These are phyloP conservation scores for Naso thynnoides DNA, from an alignment of 2,797 vertebrate species.

Conservation along the genomic window DNA sequence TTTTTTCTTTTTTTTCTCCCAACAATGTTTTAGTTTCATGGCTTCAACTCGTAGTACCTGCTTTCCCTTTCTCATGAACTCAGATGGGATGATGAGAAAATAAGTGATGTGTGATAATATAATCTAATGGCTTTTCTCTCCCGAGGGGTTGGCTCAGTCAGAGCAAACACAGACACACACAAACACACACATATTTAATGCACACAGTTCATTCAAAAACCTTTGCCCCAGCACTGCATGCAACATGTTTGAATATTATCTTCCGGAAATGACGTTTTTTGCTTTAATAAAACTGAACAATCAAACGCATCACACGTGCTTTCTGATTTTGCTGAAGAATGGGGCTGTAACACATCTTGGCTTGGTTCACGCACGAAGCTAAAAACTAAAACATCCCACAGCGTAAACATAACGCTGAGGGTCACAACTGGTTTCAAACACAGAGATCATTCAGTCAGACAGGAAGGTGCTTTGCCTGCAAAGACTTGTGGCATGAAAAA, in stretches of 20 bases:
- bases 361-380: constrained; percentile 41
- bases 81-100: constrained; percentile 48
- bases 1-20: not conserved
- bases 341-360: constrained; percentile 24
- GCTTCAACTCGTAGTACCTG: constrained; percentile 58
- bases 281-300: constrained; percentile 40
- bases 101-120: constrained; percentile 57
- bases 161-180: constrained; percentile 52
- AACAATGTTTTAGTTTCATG: constrained; percentile 38
- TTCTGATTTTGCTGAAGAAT: constrained; percentile 25
- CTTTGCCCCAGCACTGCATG: constrained; percentile 8
- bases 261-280: constrained; percentile 52
- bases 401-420: constrained; percentile 41
- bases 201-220: constrained; percentile 37
- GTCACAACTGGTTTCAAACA: constrained; percentile 48
- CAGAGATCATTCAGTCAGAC: constrained; percentile 49
- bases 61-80: constrained; percentile 36
- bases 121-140: constrained; percentile 77
- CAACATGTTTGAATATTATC: constrained; percentile 28
- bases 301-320: constrained; percentile 15
- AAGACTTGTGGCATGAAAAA: constrained; percentile 68
- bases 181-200: constrained; percentile 25
- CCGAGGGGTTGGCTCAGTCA: constrained; percentile 71
- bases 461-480: constrained; percentile 79
- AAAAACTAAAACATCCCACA: constrained; percentile 48